A percentile compares a stretch with the other conserved stretches of the same genome.
phyloP scores from a whole-genome alignment of 2,113 vertebrate genomes.

The Numida meleagris region DNA sequence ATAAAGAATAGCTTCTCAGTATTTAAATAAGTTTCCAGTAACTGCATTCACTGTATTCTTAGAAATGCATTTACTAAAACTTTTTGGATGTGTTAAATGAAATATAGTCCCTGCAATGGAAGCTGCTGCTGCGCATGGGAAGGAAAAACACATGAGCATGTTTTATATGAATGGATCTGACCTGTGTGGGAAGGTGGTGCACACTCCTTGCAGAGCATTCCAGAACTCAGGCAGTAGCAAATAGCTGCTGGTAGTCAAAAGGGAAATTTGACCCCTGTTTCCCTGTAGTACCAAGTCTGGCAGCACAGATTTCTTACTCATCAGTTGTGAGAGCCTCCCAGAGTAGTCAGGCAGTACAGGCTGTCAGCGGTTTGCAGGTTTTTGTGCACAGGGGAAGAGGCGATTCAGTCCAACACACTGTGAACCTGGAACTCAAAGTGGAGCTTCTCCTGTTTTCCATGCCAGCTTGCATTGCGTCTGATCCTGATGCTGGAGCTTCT shows the following conservation, averaged over 20 bases:
- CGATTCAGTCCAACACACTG: not conserved
- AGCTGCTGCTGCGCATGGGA: not conserved
- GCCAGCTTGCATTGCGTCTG: not conserved
- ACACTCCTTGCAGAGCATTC: not conserved
- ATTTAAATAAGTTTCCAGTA: not conserved
- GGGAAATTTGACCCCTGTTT: not conserved
- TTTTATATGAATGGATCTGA: not conserved
- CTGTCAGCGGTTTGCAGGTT: not conserved
- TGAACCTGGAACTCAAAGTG: not conserved
- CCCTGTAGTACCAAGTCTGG: not conserved
- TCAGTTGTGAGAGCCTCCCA: not conserved
- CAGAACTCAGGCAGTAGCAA: not conserved
- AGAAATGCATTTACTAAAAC: not conserved
- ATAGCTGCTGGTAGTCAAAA: not conserved
- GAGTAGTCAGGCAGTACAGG: not conserved
- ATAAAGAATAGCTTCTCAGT: not conserved
- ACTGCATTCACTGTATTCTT: not conserved
- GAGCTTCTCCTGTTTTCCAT: not conserved
- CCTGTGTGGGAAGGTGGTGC: not conserved
- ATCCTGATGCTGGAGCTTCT: not conserved
- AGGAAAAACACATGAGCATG: not conserved
- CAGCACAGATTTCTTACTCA: not conserved
- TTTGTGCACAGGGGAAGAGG: rapidly evolving
- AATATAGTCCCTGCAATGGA: not conserved
- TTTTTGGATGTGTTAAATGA: not conserved